phyloP scores from a whole-genome alignment of 2,113 vertebrate species.

The Holacanthus passer region DNA sequence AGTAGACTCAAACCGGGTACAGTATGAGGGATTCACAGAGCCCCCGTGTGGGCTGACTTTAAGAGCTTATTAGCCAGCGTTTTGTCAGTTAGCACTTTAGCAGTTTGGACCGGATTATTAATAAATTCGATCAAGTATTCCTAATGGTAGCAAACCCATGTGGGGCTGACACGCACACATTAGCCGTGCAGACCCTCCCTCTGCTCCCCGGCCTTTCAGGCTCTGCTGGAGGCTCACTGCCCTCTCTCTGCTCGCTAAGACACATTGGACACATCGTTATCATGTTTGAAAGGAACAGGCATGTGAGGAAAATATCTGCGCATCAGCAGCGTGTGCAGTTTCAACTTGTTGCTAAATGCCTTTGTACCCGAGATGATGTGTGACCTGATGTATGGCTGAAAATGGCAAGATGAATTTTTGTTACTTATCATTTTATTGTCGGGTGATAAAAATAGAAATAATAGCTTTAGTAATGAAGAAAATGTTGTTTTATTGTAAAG shows the following conservation, averaged over 20 bases:
- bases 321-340: too few species aligned
- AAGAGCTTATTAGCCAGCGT: neutral
- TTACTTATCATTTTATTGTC: too few species aligned
- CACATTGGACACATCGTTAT: neutral
- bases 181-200: neutral
- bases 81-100: conserved; percentile 6
- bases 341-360: neutral
- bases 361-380: neutral
- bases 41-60: neutral
- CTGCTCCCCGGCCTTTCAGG: neutral
- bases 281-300: neutral
- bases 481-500: too few species aligned
- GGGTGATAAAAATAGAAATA: too few species aligned
- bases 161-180: conserved; percentile 3
- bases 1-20: neutral
- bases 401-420: too few species aligned
- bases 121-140: neutral
- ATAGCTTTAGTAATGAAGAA: too few species aligned
- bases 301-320: neutral
- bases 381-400: too few species aligned
- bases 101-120: conserved; percentile 2
- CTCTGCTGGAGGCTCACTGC: too few species aligned
- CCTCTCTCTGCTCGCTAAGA: neutral
- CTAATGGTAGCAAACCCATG: neutral
- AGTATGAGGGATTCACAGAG: neutral